Percentiles rank a stretch among this genome's conserved stretches.
Conservation (phyloP, 2,797 vertebrate genomes). For the Chloroceryle inda region DNA sequence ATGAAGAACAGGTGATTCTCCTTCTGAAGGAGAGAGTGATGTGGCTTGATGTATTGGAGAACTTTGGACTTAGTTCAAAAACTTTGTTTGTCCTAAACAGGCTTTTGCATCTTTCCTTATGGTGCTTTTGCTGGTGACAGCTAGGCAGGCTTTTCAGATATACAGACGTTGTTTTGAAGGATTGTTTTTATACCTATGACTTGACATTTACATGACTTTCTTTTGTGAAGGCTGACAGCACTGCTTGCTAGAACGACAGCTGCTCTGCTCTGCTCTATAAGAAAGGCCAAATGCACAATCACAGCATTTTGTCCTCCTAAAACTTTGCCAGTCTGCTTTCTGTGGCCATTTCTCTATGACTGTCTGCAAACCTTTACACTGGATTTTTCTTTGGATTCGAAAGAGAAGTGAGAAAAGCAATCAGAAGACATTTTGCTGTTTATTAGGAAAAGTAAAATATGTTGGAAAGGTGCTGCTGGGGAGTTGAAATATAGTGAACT, state of each 20-base stretch:
- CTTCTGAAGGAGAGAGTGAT: background rate
- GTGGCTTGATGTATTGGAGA: background rate
- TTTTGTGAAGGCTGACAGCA: slow-evolving; percentile 75
- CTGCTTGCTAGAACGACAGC: slow-evolving; percentile 65
- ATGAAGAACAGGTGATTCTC: background rate
- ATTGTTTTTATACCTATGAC: slow-evolving; percentile 72
- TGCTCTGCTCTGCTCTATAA: slow-evolving; percentile 42
- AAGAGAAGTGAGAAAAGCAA: background rate
- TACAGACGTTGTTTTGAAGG: slow-evolving; percentile 49
- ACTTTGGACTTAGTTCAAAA: slow-evolving; percentile 52
- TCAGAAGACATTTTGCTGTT: background rate
- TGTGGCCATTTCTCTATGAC: background rate
- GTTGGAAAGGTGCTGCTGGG: background rate
- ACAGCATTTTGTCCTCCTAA: slow-evolving; percentile 35
- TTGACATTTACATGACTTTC: slow-evolving; percentile 76
- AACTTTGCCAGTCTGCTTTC: slow-evolving; percentile 14
- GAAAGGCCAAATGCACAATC: slow-evolving; percentile 55
- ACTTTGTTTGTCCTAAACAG: slow-evolving; percentile 44
- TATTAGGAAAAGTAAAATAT: background rate
- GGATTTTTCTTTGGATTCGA: background rate
- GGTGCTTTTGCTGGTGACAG: slow-evolving; percentile 4
- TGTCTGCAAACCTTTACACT: background rate
- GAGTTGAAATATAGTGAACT: background rate
- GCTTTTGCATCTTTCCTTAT: slow-evolving; percentile 6
- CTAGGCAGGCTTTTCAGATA: slow-evolving; percentile 45